Conservation (phyloP, 2,888 invertebrate genomes). For the Zygothrica quintamaculata region DNA sequence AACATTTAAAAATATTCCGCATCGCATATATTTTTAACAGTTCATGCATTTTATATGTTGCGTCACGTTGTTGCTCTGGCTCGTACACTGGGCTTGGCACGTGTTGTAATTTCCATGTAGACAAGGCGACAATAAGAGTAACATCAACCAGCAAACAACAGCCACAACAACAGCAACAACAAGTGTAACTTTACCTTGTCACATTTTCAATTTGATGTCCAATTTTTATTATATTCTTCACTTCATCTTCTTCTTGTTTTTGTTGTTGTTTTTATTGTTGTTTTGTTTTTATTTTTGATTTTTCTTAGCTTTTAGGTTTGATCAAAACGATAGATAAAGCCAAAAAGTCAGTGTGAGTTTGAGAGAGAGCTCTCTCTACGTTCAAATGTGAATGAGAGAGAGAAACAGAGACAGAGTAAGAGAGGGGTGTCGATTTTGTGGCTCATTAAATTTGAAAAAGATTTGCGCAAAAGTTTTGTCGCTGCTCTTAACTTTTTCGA, state of each 20-base stretch:
- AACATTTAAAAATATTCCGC: constrained; percentile 65
- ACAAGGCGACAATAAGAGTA: constrained; percentile 53
- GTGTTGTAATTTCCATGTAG: constrained; percentile 74
- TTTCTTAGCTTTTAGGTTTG: too few species aligned
- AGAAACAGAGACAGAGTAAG: neutral
- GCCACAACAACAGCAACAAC: constrained; percentile 24
- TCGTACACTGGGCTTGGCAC: constrained; percentile 44
- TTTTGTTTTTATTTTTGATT: too few species aligned
- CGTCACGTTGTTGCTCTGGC: constrained; percentile 7
- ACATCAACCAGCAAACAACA: constrained; percentile 34
- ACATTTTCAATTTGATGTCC: constrained; percentile 75
- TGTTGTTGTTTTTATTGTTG: too few species aligned
- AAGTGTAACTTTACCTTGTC: constrained; percentile 61
- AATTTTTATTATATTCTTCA: constrained; percentile 10
- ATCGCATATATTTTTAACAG: constrained; percentile 73
- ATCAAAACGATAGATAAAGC: too few species aligned
- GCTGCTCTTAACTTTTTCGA: constrained; percentile 50
- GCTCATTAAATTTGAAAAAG: constrained; percentile 79
- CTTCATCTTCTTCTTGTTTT: too few species aligned
- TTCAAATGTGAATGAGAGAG: neutral
- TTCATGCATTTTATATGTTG: constrained; percentile 72
- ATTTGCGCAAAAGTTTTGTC: constrained; percentile 65
- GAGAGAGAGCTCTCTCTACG: too few species aligned
- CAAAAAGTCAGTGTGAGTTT: too few species aligned
- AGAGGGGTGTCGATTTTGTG: constrained; percentile 60